Conservation (phyloP, 2,888 invertebrate genomes). For the Cynaeus angustus region DNA sequence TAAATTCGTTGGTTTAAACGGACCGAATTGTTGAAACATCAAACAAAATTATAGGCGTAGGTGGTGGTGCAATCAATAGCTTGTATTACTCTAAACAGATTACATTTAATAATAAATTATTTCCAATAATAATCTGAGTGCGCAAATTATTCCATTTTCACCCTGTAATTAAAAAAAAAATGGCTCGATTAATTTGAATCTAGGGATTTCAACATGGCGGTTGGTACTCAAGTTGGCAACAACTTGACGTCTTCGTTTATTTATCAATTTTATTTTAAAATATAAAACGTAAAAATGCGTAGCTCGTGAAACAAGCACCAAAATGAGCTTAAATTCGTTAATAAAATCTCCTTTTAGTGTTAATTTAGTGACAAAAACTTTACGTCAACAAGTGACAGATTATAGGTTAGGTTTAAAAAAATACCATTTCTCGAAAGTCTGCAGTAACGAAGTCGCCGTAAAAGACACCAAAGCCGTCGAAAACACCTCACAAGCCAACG, state of each 20-base stretch:
- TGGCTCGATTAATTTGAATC: not conserved
- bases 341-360: not conserved
- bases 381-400: not conserved
- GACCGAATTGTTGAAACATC: conserved; percentile 52
- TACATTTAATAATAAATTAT: conserved; percentile 58
- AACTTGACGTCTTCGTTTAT: no score
- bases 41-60: conserved; percentile 66
- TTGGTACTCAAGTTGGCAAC: not conserved
- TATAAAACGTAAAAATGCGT: not conserved
- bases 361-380: conserved; percentile 1
- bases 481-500: not conserved
- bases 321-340: conserved; percentile 28
- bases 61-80: conserved; percentile 70
- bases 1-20: conserved; percentile 50
- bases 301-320: not conserved
- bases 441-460: conserved; percentile 2
- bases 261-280: no score
- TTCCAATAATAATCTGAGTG: no score
- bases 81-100: conserved; percentile 63
- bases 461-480: not conserved
- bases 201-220: not conserved
- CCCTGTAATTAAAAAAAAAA: not conserved
- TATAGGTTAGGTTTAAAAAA: conserved; percentile 34
- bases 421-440: not conserved
- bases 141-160: no score